Evolutionary conservation across 2,797 vertebrate genomes (phyloP), one percentile per base, ranked within the genome.

Genomic region (Cygnus olor): DNA sequence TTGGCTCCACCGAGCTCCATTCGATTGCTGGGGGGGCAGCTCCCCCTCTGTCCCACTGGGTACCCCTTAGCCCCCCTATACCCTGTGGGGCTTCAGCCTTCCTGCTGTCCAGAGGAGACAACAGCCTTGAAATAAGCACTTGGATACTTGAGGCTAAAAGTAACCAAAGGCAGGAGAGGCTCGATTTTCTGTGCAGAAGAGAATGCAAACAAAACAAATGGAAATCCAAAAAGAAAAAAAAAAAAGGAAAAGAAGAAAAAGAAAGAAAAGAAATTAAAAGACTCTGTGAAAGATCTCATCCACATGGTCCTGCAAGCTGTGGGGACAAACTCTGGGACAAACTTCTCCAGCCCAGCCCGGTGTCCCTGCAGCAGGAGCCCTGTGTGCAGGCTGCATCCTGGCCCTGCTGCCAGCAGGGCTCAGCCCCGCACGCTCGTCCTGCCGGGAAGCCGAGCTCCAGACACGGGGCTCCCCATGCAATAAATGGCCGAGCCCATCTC

Each of bases 31-130:
- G 5, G 6, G 57, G 18, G 44, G 69, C 2, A 18, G 70, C 6
- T 53, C 6, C 10, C 47, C 6, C 11, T 27, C 3, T 2, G 6
- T 2, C 44, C n/a, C 5, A 17, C 1, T 16, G 38, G n/a, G 28
- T 14, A 19, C 21, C 51, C 49, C 27, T 40, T 4, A 47, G 36
- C 40, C 73, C 22, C 14, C 12, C 30, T 53, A 15, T 15, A 4
- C 4, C 32, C 8, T 15, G 3, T 15, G 3, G 28, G 28, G 44
- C 69, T 54, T n/a, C 14, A 6, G 9, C 34, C 42, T 12, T 6
- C 57, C 28, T 28, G 3, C 8, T 74, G 3, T 27, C 85, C 2
- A 78, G 7, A 69, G 76, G 71, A 60, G 22, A 40, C 44, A 77
- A 34, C 28, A 4, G 19, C 45, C 58, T 57, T 18, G 82, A 60